Conservation (phyloP, 1,140 invertebrate species). For the Drosophila lacertosa region DNA sequence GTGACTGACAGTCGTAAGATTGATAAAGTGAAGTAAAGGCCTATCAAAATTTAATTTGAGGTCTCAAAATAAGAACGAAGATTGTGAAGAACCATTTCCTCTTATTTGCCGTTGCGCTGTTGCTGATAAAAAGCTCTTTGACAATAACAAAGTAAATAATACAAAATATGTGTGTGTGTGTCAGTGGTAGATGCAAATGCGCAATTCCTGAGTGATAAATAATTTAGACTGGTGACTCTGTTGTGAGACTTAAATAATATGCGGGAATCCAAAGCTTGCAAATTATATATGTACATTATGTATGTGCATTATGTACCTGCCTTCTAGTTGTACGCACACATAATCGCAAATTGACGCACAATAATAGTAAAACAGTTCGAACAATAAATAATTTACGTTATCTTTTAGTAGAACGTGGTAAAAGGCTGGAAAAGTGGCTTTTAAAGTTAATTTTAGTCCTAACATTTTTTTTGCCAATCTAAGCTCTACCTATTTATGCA, state of each 20-base stretch:
- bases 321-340: conserved; percentile 5
- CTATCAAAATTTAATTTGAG: too few relatives aligned
- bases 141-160: conserved; percentile 68
- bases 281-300: neutral
- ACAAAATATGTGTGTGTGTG: conserved; percentile 26
- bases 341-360: neutral
- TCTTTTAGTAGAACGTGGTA: neutral
- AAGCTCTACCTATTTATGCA: conserved; percentile 26
- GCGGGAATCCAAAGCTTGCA: neutral
- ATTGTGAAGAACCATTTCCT: conserved; percentile 1
- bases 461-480: conserved; percentile 1
- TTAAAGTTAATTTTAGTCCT: conserved; percentile 6
- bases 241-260: conserved; percentile 4
- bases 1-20: neutral
- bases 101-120: conserved; percentile 26
- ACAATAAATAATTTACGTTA: conserved; percentile 12
- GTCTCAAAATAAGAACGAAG: neutral
- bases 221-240: conserved; percentile 1
- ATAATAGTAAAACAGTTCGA: conserved; percentile 1
- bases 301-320: conserved; percentile 11
- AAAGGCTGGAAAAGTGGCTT: neutral
- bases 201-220: conserved; percentile 50
- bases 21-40: neutral
- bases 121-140: conserved; percentile 66
- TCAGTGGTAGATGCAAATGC: conserved; percentile 43